A percentile compares a stretch with the other conserved stretches of the same genome.
These are phyloP conservation scores for Drosophila dives DNA, from an alignment of 2,888 invertebrate species.

Conservation along the genomic window DNA sequence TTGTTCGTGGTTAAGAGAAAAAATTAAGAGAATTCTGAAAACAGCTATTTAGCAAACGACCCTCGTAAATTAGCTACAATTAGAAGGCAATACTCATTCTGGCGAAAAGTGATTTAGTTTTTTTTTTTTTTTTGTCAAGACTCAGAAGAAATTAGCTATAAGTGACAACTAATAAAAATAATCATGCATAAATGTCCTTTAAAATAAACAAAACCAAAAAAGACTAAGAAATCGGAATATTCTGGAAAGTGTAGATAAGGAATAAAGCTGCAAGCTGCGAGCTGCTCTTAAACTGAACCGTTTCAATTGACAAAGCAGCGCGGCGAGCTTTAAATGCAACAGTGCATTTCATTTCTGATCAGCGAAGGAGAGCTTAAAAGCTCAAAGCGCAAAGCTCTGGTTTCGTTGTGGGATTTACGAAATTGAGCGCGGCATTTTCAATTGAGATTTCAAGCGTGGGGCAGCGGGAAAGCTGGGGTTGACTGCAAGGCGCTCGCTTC, in stretches of 20 bases:
- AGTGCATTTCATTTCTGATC: background rate
- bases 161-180: slow-evolving; percentile 32
- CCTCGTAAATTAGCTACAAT: slow-evolving; percentile 18
- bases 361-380: slow-evolving; percentile 11
- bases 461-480: background rate
- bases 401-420: background rate
- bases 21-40: background rate
- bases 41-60: background rate
- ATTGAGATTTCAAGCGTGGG: background rate
- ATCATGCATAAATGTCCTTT: slow-evolving; percentile 53
- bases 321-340: background rate
- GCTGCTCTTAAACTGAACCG: background rate
- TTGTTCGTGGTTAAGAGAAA: background rate
- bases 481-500: slow-evolving; percentile 1
- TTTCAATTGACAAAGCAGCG: background rate
- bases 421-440: slow-evolving; percentile 13
- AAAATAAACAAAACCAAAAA: slow-evolving; percentile 62
- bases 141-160: slow-evolving; percentile 19
- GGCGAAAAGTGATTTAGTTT: slow-evolving; percentile 1
- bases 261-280: background rate
- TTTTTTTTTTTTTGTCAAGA: slow-evolving; percentile 23
- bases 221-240: slow-evolving; percentile 31
- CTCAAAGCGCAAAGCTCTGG: background rate
- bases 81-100: slow-evolving; percentile 3
- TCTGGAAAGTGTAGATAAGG: background rate